Conservation (phyloP, 2,113 vertebrate genomes). For the Scopus umbretta region DNA sequence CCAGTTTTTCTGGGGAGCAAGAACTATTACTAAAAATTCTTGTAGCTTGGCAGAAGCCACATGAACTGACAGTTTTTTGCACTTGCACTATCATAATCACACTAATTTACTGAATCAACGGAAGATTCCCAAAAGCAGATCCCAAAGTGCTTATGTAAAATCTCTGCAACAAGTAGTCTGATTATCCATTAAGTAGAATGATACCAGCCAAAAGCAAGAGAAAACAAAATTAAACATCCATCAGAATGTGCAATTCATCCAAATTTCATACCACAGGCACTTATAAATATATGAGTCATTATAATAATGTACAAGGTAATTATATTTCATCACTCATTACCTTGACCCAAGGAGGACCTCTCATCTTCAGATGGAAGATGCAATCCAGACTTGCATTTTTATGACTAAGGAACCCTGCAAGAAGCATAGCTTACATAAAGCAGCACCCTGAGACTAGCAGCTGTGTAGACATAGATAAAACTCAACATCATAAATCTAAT, state of each 20-base stretch:
- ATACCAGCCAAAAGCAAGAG: conserved; percentile 33
- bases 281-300: conserved; percentile 59
- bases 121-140: neutral
- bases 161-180: neutral
- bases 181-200: conserved; percentile 30
- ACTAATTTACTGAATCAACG: neutral
- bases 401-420: neutral
- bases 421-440: neutral
- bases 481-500: neutral
- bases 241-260: conserved; percentile 44
- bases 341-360: conserved; percentile 21
- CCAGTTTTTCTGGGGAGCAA: neutral
- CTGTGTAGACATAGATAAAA: neutral
- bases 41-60: neutral
- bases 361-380: conserved; percentile 27
- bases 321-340: conserved; percentile 50
- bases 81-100: neutral
- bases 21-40: neutral
- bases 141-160: conserved; percentile 30
- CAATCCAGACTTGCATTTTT: conserved; percentile 31
- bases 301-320: conserved; percentile 54
- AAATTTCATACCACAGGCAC: conserved; percentile 34
- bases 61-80: neutral
- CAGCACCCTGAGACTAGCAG: neutral
- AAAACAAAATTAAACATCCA: conserved; percentile 56